These are phyloP conservation scores for Cancer borealis DNA, from an alignment of 2,888 invertebrate species.

Conservation along the genomic window DNA sequence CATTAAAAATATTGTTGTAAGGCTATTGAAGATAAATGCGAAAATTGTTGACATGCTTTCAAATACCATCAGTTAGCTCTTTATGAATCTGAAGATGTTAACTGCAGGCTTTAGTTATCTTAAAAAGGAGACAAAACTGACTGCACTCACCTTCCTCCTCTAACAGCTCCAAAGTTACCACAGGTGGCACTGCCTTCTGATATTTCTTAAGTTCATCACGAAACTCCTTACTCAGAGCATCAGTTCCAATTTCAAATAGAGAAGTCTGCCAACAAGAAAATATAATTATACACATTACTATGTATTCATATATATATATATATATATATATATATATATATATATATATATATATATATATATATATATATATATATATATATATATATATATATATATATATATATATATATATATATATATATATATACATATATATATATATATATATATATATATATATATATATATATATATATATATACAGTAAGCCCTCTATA, in stretches of 20 bases:
- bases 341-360: too few species aligned
- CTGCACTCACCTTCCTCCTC: slow-evolving; percentile 87
- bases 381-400: too few species aligned
- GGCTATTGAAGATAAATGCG: too few species aligned
- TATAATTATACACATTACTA: background rate
- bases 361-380: too few species aligned
- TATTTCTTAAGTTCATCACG: slow-evolving; percentile 91
- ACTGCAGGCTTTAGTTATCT: background rate
- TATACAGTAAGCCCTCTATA: too few species aligned
- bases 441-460: too few species aligned
- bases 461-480: too few species aligned
- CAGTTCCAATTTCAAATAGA: slow-evolving; percentile 85
- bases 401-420: too few species aligned
- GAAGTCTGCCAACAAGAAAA: slow-evolving; percentile 78
- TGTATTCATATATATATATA: too few species aligned
- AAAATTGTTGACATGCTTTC: background rate
- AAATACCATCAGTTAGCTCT: background rate
- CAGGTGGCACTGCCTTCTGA: slow-evolving; percentile 91
- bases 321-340: too few species aligned
- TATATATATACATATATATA: too few species aligned
- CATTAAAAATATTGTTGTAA: too few species aligned
- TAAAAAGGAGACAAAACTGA: background rate
- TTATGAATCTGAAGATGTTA: background rate
- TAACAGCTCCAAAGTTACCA: slow-evolving; percentile 89
- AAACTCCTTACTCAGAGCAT: slow-evolving; percentile 92